Evolutionary conservation across 2,888 invertebrate genomes (phyloP).

Genomic region (Athetis lepigone): DNA sequence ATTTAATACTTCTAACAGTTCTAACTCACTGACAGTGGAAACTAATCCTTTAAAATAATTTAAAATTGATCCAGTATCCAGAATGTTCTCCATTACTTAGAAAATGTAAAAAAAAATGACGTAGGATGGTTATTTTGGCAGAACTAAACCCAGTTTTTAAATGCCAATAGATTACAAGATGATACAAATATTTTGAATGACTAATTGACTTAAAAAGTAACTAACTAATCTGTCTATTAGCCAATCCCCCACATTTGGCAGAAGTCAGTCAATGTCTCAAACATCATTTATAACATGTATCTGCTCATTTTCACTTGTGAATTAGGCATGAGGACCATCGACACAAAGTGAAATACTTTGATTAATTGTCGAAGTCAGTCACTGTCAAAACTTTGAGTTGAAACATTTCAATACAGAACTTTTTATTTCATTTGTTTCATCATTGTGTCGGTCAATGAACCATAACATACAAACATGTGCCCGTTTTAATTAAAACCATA

Average conservation of each 20-base stretch:
- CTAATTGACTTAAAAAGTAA: constrained; percentile 29
- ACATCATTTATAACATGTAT: constrained; percentile 41
- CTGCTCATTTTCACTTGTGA: constrained; percentile 34
- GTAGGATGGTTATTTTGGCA: too few species aligned
- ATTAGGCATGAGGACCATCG: constrained; percentile 48
- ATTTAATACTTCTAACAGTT: too few species aligned
- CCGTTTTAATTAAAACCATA: constrained; percentile 47
- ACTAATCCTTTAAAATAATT: too few species aligned
- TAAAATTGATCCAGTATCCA: too few species aligned
- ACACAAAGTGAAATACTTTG: constrained; percentile 55
- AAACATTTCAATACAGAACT: constrained; percentile 42
- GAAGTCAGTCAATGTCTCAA: constrained; percentile 54
- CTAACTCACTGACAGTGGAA: too few species aligned
- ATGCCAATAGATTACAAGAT: constrained; percentile 11
- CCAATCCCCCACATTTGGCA: constrained; percentile 36
- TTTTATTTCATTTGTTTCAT: constrained; percentile 48
- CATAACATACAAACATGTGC: constrained; percentile 35
- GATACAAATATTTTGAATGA: constrained; percentile 17
- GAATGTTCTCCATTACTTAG: too few species aligned
- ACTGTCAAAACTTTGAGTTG: constrained; percentile 49
- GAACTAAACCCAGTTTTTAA: too few species aligned
- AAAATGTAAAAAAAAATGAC: too few species aligned
- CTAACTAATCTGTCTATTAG: constrained; percentile 20
- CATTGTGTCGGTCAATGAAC: constrained; percentile 47
- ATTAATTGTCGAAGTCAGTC: constrained; percentile 50